Evolutionary conservation across 2,113 vertebrate species (phyloP), one percentile per base, ranked within the genome.

Genomic region (Hemibagrus wyckioides): DNA sequence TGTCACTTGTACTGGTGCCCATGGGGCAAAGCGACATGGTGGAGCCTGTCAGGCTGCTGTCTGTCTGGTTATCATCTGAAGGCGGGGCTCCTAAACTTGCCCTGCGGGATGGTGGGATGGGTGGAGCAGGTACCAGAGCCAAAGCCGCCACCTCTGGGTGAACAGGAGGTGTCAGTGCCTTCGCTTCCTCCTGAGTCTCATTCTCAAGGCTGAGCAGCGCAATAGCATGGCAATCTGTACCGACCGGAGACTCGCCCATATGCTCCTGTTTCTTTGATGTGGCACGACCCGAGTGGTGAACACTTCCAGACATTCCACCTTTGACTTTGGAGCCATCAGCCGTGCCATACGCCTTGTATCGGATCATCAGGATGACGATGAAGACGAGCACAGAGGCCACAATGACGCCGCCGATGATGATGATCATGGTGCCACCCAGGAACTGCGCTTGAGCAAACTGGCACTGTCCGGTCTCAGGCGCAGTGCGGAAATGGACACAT

Each of bases 281-380:
- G 1, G 95, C 94, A n/a, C 89, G 91, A 0, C 92, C 92, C 41
- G 93, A 92, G 89, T 89, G 3, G 91, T 63, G 79, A 21, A 59
- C 1, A 54, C 21, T 81, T 95, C 95, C 44, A 94, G 65, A 84
- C 6, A 7, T 54, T 84, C 96, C 96, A 2, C 89, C 71, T 82
- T 83, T 87, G 21, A 94, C 93, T 4, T 81, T 81, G 56, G 79
- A 81, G 10, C 19, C 10, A 41, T 96, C 96, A 0, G 94, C 95
- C 23, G 95, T 94, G 39, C 95, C 94, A 41, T 97, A 97, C 84
- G 97, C 96, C 90, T 98, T 99, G 94, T 98, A 99, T 54, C 98
- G 96, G 88, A 98, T 98, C 96, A 98, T 97, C 85, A 99, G 96
- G 93, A 99, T 97, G 92, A 99, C 95, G 91, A 98, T 99, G 94